Conservation (phyloP, 2,888 invertebrate genomes). For the Noctua fimbriata region DNA sequence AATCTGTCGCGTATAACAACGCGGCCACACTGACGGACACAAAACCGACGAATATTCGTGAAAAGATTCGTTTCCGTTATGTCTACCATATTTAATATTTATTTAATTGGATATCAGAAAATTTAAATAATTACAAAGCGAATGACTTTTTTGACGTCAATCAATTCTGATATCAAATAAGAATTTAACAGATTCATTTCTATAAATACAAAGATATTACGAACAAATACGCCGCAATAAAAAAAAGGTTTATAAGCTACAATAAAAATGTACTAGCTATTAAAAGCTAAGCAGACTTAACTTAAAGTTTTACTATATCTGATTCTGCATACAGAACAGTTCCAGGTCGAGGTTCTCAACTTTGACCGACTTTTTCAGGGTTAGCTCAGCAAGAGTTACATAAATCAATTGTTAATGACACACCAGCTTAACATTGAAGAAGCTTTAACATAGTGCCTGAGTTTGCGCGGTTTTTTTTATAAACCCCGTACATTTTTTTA, state of each 20-base stretch:
- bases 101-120: conserved; percentile 20
- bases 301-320: conserved; percentile 11
- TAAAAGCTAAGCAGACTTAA: conserved; percentile 7
- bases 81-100: neutral
- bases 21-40: neutral
- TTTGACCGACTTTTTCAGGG: conserved; percentile 49
- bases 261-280: neutral
- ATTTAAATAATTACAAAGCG: conserved; percentile 14
- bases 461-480: neutral
- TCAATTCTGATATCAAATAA: conserved; percentile 5
- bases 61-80: neutral
- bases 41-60: neutral
- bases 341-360: conserved; percentile 46
- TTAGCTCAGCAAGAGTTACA: conserved; percentile 25
- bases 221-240: neutral
- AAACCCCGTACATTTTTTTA: neutral
- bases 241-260: neutral
- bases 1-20: neutral
- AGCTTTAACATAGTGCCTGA: neutral
- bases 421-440: conserved; percentile 10
- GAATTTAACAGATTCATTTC: conserved; percentile 12
- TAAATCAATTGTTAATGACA: conserved; percentile 32
- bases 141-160: neutral
- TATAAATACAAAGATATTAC: conserved; percentile 14
- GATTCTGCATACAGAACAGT: conserved; percentile 39